Percentiles rank a stretch among this genome's conserved stretches.
phyloP scores from a whole-genome alignment of 2,888 invertebrate genomes.

The Melinopterus prodromus region DNA sequence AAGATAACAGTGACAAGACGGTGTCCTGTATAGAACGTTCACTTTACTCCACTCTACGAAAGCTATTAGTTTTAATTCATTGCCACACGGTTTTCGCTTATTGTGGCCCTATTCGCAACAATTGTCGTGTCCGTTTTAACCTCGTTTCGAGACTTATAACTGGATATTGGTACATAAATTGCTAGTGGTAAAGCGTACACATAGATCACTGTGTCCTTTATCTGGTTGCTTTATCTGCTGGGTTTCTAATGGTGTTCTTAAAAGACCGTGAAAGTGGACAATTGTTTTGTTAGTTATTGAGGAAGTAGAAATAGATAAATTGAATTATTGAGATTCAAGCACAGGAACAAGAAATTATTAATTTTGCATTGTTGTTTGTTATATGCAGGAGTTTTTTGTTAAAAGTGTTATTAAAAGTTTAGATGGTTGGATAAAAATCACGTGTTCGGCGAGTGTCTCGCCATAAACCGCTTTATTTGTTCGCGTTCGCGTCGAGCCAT shows the following conservation, averaged over 20 bases:
- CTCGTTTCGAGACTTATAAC: constrained; percentile 18
- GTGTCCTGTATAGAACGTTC: background rate
- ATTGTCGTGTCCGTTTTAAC: constrained; percentile 21
- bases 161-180: background rate
- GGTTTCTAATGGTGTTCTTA: background rate
- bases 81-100: background rate
- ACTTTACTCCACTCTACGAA: background rate
- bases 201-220: background rate
- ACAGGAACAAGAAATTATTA: too few relatives aligned
- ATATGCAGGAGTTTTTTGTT: too few relatives aligned
- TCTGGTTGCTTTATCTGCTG: background rate
- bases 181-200: background rate
- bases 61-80: background rate
- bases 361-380: too few relatives aligned
- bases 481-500: too few relatives aligned
- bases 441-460: too few relatives aligned
- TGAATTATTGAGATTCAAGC: too few relatives aligned
- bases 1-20: background rate
- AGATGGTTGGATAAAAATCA: too few relatives aligned
- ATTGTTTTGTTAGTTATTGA: background rate
- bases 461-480: too few relatives aligned
- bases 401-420: too few relatives aligned
- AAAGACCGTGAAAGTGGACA: background rate
- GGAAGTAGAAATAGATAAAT: too few relatives aligned
- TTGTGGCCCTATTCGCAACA: background rate